Evolutionary conservation across 2,797 vertebrate species (phyloP).

Genomic region (Sciurus carolinensis): DNA sequence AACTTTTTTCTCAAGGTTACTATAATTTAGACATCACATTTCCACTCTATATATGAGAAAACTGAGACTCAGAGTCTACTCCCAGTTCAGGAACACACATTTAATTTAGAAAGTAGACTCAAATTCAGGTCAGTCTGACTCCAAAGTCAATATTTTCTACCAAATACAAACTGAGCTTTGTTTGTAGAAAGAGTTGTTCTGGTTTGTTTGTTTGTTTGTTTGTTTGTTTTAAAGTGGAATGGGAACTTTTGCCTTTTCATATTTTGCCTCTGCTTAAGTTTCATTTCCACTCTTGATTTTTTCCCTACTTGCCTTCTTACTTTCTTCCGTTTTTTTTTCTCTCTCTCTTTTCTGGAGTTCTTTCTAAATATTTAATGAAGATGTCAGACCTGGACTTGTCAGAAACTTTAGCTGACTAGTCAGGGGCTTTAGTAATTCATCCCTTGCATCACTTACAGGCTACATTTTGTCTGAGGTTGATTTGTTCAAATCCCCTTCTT

Average conservation of each 20-base stretch:
- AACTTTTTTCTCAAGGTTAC: neutral
- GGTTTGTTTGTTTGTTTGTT: neutral
- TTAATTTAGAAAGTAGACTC: neutral
- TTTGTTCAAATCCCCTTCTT: conserved; percentile 2
- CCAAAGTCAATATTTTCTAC: neutral
- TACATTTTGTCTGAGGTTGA: neutral
- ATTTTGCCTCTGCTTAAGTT: neutral
- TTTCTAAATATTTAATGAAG: conserved; percentile 68
- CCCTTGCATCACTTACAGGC: neutral
- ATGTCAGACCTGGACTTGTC: neutral
- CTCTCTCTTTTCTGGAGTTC: neutral
- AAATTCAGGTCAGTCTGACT: neutral
- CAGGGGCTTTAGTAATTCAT: neutral
- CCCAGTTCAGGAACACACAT: neutral
- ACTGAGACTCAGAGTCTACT: neutral
- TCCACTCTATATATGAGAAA: neutral
- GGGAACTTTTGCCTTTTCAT: neutral
- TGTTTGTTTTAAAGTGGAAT: neutral
- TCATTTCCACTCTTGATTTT: neutral
- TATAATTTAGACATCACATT: neutral
- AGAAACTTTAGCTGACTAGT: neutral
- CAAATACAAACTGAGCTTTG: neutral
- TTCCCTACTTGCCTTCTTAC: neutral
- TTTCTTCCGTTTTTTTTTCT: neutral
- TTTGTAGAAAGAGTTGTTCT: neutral